Evolutionary conservation across 2,113 vertebrate species (phyloP).

Genomic region (Syrrhaptes paradoxus): DNA sequence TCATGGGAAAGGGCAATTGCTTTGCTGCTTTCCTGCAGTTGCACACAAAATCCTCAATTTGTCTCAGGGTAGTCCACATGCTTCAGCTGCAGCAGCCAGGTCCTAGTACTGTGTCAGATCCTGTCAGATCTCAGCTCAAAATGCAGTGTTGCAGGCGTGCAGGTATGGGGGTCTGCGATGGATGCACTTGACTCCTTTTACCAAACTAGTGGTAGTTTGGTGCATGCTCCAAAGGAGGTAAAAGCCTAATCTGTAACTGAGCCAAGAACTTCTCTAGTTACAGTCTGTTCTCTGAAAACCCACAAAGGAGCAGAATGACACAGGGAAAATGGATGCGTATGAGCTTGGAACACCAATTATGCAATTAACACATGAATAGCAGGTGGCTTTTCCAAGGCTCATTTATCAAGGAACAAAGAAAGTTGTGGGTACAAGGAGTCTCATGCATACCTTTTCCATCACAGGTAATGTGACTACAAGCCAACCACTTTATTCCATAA

Average conservation of each 20-base stretch:
- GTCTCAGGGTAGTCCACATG: not conserved
- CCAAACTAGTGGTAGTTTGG: not conserved
- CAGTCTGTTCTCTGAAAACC: not conserved
- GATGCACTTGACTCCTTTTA: rapidly evolving
- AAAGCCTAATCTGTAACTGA: not conserved
- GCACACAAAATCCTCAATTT: not conserved
- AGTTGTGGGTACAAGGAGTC: not conserved
- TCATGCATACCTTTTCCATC: not conserved
- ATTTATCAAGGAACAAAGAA: not conserved
- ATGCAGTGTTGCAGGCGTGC: not conserved
- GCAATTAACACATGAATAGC: not conserved
- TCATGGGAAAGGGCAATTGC: not conserved
- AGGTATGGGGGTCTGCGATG: rapidly evolving
- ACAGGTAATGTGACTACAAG: not conserved
- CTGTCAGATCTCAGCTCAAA: not conserved
- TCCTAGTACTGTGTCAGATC: not conserved
- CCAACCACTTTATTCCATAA: not conserved
- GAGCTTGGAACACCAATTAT: not conserved
- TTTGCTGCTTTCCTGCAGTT: not conserved
- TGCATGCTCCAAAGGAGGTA: not conserved
- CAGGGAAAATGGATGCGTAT: not conserved
- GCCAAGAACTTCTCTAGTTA: not conserved
- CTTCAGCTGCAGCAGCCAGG: not conserved
- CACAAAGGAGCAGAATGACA: not conserved
- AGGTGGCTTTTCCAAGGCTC: not conserved